phyloP scores from a whole-genome alignment of 2,888 invertebrate genomes.

The Opisthograptis luteolata region DNA sequence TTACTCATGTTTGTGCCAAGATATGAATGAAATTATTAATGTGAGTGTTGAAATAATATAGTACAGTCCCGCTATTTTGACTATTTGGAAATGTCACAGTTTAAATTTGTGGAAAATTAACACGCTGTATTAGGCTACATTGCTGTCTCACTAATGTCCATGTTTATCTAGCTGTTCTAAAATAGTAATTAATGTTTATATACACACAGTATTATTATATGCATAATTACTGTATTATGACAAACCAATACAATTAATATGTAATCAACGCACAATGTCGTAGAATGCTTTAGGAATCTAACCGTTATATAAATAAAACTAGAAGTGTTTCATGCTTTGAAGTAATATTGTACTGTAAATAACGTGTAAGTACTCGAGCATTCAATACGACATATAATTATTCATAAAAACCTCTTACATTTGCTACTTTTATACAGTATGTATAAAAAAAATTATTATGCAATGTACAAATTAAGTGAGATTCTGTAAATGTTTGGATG shows the following conservation, averaged over 20 bases:
- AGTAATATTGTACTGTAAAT: background rate
- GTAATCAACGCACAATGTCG: slow-evolving; percentile 13
- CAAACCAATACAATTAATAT: too few relatives aligned
- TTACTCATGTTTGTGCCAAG: slow-evolving; percentile 31
- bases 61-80: too few relatives aligned
- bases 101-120: too few relatives aligned
- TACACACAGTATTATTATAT: too few relatives aligned
- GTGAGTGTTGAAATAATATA: too few relatives aligned
- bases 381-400: slow-evolving; percentile 25
- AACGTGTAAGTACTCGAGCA: background rate
- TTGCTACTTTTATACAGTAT: slow-evolving; percentile 74
- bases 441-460: background rate
- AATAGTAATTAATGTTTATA: too few relatives aligned
- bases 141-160: too few relatives aligned
- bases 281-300: slow-evolving; percentile 6
- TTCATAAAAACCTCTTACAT: slow-evolving; percentile 31
- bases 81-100: too few relatives aligned
- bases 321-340: background rate
- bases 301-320: background rate
- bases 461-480: background rate
- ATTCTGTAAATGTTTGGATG: slow-evolving; percentile 6
- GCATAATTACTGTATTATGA: too few relatives aligned
- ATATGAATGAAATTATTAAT: slow-evolving; percentile 1
- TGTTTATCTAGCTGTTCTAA: too few relatives aligned
- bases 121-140: too few relatives aligned